These are phyloP conservation scores for Ormyrus thymus DNA, from an alignment of 2,888 invertebrate species.

Conservation along the genomic window DNA sequence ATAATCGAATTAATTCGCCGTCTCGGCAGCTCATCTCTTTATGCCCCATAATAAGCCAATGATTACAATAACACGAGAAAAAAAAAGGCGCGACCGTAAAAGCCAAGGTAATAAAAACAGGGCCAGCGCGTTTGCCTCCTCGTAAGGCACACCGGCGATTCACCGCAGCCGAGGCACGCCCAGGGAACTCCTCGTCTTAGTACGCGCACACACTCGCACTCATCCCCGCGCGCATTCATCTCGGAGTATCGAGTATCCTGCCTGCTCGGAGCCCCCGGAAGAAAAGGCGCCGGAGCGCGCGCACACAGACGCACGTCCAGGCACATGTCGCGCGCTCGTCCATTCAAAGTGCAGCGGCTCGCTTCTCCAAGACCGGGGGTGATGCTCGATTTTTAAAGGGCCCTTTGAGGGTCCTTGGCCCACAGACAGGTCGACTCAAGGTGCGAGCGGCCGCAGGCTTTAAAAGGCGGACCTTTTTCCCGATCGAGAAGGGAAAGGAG, in stretches of 20 bases:
- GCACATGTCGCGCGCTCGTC: not conserved
- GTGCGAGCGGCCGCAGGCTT: slow-evolving; percentile 65
- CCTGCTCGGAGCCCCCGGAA: slow-evolving; percentile 1
- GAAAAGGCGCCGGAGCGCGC: slow-evolving; percentile 34
- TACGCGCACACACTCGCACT: not conserved
- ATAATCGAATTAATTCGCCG: slow-evolving; percentile 37
- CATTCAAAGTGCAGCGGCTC: slow-evolving; percentile 48
- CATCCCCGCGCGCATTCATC: slow-evolving; percentile 24
- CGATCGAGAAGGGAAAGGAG: slow-evolving; percentile 48
- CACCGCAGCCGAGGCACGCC: not conserved
- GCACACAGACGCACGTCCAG: not conserved
- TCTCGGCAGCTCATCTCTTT: slow-evolving; percentile 13
- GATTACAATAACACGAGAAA: slow-evolving; percentile 37
- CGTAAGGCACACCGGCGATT: not conserved
- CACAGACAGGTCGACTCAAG: slow-evolving; percentile 69
- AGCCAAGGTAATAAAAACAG: slow-evolving; percentile 45
- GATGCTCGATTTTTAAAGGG: slow-evolving; percentile 65
- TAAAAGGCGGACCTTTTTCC: slow-evolving; percentile 65
- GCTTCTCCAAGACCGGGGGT: slow-evolving; percentile 25
- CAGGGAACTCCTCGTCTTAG: slow-evolving; percentile 20
- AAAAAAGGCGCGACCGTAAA: slow-evolving; percentile 24
- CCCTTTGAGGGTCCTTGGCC: slow-evolving; percentile 67
- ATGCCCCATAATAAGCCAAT: slow-evolving; percentile 31
- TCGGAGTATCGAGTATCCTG: slow-evolving; percentile 39
- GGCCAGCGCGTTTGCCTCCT: slow-evolving; percentile 36